A percentile compares a stretch with the other conserved stretches of the same genome.
Conservation (phyloP, 2,888 invertebrate genomes). For the Priocnemis perturbator region DNA sequence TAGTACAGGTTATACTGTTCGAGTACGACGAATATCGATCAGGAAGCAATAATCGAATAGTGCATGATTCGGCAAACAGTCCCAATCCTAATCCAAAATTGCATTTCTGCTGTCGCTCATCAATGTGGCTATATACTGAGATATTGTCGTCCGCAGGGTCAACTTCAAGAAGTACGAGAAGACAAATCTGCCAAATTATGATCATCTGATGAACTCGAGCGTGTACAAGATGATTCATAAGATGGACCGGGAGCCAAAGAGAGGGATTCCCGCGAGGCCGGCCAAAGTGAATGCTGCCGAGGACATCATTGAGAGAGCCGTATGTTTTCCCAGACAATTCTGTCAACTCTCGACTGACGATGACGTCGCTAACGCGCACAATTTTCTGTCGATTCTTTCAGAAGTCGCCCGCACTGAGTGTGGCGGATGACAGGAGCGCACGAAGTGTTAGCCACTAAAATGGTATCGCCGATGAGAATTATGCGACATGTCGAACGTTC, state of each 20-base stretch:
- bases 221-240: conserved; percentile 88
- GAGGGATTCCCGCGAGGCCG: conserved; percentile 81
- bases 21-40: too few species aligned
- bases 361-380: neutral
- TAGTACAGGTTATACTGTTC: too few species aligned
- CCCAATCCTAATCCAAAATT: too few species aligned
- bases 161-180: conserved; percentile 95
- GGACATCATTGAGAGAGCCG: conserved; percentile 76
- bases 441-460: conserved; percentile 66
- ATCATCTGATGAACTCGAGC: conserved; percentile 86
- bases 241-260: conserved; percentile 82
- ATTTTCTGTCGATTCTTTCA: conserved; percentile 47
- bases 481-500: neutral
- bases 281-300: conserved; percentile 82
- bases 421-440: conserved; percentile 62
- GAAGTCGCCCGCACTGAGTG: conserved; percentile 69
- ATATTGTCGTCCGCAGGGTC: too few species aligned
- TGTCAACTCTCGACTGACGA: neutral
- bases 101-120: too few species aligned
- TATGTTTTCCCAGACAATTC: conserved; percentile 53
- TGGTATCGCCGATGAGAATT: conserved; percentile 5
- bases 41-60: too few species aligned
- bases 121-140: too few species aligned
- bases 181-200: conserved; percentile 80
- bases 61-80: too few species aligned